These are phyloP conservation scores for Ridgeia piscesae DNA, from an alignment of 1,140 invertebrate species.

Conservation along the genomic window DNA sequence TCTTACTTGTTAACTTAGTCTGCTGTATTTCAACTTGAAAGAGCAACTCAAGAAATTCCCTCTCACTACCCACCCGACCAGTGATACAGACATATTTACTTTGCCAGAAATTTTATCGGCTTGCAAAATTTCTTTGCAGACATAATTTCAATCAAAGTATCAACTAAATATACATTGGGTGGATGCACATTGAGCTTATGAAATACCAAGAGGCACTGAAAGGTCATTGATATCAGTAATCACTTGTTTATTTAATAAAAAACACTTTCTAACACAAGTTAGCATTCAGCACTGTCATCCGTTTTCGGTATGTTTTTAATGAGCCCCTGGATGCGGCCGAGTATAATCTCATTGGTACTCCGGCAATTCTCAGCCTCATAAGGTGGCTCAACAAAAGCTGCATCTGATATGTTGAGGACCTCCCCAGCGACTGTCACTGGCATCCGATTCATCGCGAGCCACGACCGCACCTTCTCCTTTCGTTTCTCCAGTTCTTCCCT, in stretches of 20 bases:
- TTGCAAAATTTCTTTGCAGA: not conserved
- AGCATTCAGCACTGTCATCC: not conserved
- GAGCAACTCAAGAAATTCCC: too few species aligned
- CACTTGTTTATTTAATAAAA: not conserved
- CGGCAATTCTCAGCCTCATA: slow-evolving; percentile 48
- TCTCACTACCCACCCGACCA: too few species aligned
- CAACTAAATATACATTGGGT: not conserved
- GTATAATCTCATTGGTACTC: slow-evolving; percentile 54
- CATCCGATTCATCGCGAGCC: slow-evolving; percentile 50
- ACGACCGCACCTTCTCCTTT: slow-evolving; percentile 43
- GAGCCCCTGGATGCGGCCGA: slow-evolving; percentile 53
- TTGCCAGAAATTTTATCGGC: not conserved
- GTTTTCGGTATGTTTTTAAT: slow-evolving; percentile 52
- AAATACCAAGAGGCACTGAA: not conserved
- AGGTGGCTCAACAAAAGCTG: slow-evolving; percentile 49
- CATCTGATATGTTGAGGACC: slow-evolving; percentile 46
- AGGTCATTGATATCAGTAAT: too few species aligned
- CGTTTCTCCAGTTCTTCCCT: slow-evolving; percentile 41
- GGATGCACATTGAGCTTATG: not conserved
- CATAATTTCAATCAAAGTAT: not conserved
- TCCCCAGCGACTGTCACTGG: slow-evolving; percentile 43
- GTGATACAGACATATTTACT: not conserved
- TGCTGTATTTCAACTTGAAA: too few species aligned
- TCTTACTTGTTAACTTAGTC: too few species aligned
- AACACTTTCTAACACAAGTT: not conserved